Conservation (phyloP, 2,888 invertebrate genomes). For the Watsonalla binaria region DNA sequence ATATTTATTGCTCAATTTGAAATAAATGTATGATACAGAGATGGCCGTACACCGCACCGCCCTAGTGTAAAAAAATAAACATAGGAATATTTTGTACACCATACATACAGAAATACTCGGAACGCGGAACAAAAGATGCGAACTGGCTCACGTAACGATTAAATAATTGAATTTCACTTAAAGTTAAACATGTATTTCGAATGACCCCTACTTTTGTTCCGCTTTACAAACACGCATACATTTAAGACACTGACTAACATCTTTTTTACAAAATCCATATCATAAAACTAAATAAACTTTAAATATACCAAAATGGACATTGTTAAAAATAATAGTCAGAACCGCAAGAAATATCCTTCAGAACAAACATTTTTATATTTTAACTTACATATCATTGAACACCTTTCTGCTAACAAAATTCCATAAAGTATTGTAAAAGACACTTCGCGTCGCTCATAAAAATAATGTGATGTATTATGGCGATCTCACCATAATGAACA, state of each 20-base stretch:
- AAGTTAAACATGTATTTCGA: slow-evolving; percentile 15
- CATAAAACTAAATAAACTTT: neutral
- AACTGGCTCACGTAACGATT: slow-evolving; percentile 5
- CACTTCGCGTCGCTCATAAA: neutral
- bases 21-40: slow-evolving; percentile 18
- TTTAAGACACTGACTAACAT: neutral
- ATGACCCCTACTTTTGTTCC: slow-evolving; percentile 3
- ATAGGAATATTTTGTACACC: slow-evolving; percentile 20
- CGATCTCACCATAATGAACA: neutral
- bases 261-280: neutral
- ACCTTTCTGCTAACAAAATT: neutral
- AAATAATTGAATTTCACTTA: slow-evolving; percentile 6
- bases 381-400: neutral
- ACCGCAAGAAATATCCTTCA: neutral
- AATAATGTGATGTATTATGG: neutral
- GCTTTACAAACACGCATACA: neutral
- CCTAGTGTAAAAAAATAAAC: slow-evolving; percentile 29
- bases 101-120: slow-evolving; percentile 14
- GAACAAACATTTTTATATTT: neutral
- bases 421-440: neutral
- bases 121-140: slow-evolving; percentile 19
- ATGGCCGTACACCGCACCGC: slow-evolving; percentile 19
- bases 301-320: neutral
- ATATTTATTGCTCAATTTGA: slow-evolving; percentile 31
- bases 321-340: too few species aligned